Base-by-base conservation (phyloP, 2,113 vertebrate genomes). In the Marcusenius ussheri region DNA sequence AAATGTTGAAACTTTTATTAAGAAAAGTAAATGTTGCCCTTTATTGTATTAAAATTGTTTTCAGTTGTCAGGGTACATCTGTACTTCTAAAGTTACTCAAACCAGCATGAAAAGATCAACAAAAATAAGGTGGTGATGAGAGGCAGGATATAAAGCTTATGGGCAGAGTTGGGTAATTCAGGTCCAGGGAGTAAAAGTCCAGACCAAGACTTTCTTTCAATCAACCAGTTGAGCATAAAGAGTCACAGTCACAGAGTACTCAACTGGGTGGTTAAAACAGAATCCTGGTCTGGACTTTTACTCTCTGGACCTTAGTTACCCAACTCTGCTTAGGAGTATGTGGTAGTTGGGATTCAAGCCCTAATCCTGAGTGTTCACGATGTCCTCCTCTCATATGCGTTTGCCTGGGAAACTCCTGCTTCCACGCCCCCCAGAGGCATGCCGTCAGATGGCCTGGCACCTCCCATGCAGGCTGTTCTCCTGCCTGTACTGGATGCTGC, bases 1-100 rank as follows among this genome's bases (percentile, higher is more conserved):
- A 89, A 90, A 39, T 74, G 89, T 91, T 91, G 88, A 85, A 90
- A 88, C 74, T 88, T 88, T 90, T 91, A 83, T 84, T 90, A 84
- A 70, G 13, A 80, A 77, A 74, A 58, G 27, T 15, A 27, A 53
- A n/a, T 80, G 83, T 24, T 85, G 45, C 39, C 66, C 2, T 58
- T n/a, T 35, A 49, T 24, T 89, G 5, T 51, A 31, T 11, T n/a
- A 17, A 80, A 46, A 10, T 70, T 19, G 31, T 13, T 83, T 42
- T 45, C 27, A 9, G 8, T 83, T 42, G 6, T 89, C 45, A 35
- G 19, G 5, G 17, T 89, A 35, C 42, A 21, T 39, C 17, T 31
- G 11, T 66, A 53, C 47, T 53, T 39, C 3, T 39, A 5, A 17
- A 70, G 35, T 11, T 77, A 39, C 21, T 24, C 45, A 83, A 46